Evolutionary conservation across 2,888 invertebrate genomes (phyloP).

Genomic region (Stratiomys singularior): DNA sequence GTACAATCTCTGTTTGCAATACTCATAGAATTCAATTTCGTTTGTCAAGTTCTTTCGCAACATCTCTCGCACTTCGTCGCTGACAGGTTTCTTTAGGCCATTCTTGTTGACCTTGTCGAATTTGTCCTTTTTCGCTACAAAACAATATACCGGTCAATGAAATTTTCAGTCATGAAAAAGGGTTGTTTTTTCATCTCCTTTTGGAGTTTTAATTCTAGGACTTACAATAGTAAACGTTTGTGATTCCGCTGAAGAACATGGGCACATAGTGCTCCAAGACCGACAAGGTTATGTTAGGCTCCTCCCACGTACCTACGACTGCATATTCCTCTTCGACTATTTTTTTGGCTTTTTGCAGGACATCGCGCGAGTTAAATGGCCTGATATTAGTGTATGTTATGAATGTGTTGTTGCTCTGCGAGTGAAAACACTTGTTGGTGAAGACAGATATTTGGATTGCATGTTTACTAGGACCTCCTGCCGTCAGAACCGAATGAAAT

Average conservation of each 20-base stretch:
- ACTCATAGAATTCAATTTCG: conserved; percentile 59
- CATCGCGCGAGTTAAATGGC: conserved; percentile 83
- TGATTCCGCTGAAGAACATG: conserved; percentile 80
- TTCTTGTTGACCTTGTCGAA: conserved; percentile 54
- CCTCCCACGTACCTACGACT: conserved; percentile 87
- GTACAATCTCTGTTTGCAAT: conserved; percentile 61
- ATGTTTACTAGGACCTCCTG: no score
- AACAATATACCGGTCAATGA: conserved; percentile 34
- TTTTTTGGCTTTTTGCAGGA: conserved; percentile 80
- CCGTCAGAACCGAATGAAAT: no score
- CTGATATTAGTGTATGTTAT: conserved; percentile 64
- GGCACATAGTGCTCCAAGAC: conserved; percentile 85
- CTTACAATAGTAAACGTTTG: conserved; percentile 80
- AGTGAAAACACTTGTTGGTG: no score
- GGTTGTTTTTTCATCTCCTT: neutral
- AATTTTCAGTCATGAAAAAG: no score
- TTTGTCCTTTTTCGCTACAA: conserved; percentile 23
- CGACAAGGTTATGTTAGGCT: conserved; percentile 81
- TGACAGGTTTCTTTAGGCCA: conserved; percentile 57
- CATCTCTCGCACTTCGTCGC: conserved; percentile 53
- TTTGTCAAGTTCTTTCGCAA: conserved; percentile 55
- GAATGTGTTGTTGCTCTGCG: no score
- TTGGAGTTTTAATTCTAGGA: conserved; percentile 62
- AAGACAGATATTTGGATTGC: no score
- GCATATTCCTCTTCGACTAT: conserved; percentile 86